These are phyloP conservation scores for Malurus splendens DNA, from an alignment of 2,797 vertebrate species.

Conservation along the genomic window DNA sequence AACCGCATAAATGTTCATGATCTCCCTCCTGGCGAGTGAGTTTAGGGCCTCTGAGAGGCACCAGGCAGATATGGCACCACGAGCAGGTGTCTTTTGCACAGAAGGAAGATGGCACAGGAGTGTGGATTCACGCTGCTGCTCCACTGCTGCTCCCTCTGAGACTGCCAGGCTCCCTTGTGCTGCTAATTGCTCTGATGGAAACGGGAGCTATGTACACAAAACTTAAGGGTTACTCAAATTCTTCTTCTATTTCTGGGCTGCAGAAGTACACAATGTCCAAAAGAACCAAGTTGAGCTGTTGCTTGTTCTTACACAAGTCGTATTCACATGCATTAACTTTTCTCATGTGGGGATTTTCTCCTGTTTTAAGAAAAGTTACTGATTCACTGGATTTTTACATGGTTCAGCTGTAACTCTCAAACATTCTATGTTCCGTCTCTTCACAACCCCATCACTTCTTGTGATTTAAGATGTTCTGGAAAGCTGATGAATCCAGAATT, in stretches of 20 bases:
- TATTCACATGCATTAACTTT: background rate
- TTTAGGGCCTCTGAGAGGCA: background rate
- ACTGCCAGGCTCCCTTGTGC: background rate
- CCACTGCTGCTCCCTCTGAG: background rate
- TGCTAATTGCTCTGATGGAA: background rate
- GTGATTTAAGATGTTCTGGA: background rate
- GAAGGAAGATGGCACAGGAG: background rate
- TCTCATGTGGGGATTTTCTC: background rate
- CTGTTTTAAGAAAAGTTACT: background rate
- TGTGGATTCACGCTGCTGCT: background rate
- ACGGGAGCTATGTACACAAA: background rate
- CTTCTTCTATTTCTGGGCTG: background rate
- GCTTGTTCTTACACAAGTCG: background rate
- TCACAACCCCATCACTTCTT: background rate
- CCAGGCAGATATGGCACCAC: background rate
- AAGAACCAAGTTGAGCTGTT: accelerated
- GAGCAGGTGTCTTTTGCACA: background rate
- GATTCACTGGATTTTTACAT: background rate
- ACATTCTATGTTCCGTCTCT: background rate
- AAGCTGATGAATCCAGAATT: background rate
- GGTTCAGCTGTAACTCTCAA: background rate
- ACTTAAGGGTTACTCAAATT: background rate
- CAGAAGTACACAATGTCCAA: background rate
- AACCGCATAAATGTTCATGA: background rate
- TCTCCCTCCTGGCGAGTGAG: background rate